Evolutionary conservation across 92 coral and sea anemone species (phyloP).

Genomic region (Diadumene lineata): DNA sequence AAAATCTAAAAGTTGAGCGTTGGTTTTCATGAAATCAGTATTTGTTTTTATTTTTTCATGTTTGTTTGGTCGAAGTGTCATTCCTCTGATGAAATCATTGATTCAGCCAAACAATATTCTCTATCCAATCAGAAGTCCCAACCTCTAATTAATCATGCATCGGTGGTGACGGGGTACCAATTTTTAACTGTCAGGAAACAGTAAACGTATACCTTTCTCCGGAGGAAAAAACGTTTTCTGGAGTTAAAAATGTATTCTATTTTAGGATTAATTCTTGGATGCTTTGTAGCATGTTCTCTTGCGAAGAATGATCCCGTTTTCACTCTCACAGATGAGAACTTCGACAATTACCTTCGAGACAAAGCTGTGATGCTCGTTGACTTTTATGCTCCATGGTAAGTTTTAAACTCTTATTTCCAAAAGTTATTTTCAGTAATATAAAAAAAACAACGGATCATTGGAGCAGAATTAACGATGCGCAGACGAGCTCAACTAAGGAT

Average conservation of each 20-base stretch:
- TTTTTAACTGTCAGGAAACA: not conserved
- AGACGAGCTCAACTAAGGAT: not conserved
- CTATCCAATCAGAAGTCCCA: conserved; percentile 11
- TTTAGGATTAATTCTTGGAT: conserved; percentile 20
- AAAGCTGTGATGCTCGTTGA: conserved; percentile 85
- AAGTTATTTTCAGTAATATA: not conserved
- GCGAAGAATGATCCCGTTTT: conserved; percentile 68
- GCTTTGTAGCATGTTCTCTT: conserved; percentile 39
- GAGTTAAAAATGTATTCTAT: conserved; percentile 27
- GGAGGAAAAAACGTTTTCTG: not conserved
- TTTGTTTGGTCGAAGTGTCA: conserved; percentile 33
- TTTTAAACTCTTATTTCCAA: too few relatives aligned
- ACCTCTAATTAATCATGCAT: conserved; percentile 9
- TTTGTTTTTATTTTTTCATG: conserved; percentile 2
- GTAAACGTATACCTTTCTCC: not conserved
- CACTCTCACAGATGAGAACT: conserved; percentile 68
- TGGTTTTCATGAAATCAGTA: not conserved
- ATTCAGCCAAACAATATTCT: conserved; percentile 9
- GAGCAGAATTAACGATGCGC: not conserved
- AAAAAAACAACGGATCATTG: not conserved
- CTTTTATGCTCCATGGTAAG: conserved; percentile 92
- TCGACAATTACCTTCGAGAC: conserved; percentile 65
- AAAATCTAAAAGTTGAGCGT: not conserved
- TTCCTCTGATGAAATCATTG: conserved; percentile 46
- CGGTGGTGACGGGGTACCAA: not conserved